Conservation (phyloP, 2,888 invertebrate genomes). For the Diaphora mendica region DNA sequence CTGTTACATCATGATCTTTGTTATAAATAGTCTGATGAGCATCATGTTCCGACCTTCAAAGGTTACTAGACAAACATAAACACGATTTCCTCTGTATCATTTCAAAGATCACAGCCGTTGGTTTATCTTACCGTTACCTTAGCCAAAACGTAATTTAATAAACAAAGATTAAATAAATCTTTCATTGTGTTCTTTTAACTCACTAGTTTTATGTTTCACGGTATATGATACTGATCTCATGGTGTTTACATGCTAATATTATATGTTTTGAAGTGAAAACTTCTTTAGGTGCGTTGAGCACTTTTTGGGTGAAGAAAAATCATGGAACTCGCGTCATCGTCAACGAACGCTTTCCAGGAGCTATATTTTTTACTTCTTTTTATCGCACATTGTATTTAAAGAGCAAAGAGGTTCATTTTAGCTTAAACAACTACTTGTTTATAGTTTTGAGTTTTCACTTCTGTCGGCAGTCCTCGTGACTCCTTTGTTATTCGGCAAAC, state of each 20-base stretch:
- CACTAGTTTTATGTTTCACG: not conserved
- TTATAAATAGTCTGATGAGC: not conserved
- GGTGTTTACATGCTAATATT: not conserved
- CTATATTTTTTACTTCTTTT: too few species aligned
- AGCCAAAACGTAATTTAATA: not conserved
- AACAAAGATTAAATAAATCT: not conserved
- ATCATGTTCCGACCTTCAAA: not conserved
- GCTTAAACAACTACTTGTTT: too few species aligned
- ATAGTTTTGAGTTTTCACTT: too few species aligned
- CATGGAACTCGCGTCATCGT: too few species aligned
- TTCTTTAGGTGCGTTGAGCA: too few species aligned
- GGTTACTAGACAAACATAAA: not conserved
- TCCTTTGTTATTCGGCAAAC: too few species aligned
- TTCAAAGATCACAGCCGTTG: not conserved
- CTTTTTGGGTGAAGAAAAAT: too few species aligned
- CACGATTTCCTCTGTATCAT: not conserved
- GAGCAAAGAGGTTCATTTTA: too few species aligned
- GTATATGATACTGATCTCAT: not conserved
- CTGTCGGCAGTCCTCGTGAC: too few species aligned
- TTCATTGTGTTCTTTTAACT: not conserved
- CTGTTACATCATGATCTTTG: not conserved
- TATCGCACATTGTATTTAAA: too few species aligned
- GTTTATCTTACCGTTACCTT: not conserved
- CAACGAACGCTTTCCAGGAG: too few species aligned
- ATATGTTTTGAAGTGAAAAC: not conserved